Percentiles rank a stretch among this genome's conserved stretches.
phyloP scores from a whole-genome alignment of 2,888 invertebrate genomes.

The Athalia rosae region DNA sequence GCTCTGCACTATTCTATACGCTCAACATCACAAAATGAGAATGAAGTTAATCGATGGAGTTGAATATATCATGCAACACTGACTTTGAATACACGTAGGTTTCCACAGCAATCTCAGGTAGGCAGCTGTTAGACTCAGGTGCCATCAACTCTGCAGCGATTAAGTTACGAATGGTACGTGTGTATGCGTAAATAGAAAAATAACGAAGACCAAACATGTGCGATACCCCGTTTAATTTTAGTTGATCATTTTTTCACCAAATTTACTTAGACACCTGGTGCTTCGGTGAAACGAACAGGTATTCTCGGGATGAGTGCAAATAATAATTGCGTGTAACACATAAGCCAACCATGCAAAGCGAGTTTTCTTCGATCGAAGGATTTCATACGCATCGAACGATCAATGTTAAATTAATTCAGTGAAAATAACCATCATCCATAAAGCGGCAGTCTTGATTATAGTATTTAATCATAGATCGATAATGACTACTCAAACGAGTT shows the following conservation, averaged over 20 bases:
- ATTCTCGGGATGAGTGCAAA: neutral
- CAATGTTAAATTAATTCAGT: neutral
- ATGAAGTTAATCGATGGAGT: constrained; percentile 45
- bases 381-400: neutral
- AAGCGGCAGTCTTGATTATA: too few relatives aligned
- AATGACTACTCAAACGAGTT: too few relatives aligned
- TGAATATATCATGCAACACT: constrained; percentile 34
- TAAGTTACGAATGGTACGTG: too few relatives aligned
- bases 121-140: neutral
- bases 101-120: neutral
- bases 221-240: too few relatives aligned
- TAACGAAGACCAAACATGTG: neutral
- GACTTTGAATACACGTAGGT: neutral
- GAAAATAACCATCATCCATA: neutral
- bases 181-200: too few relatives aligned
- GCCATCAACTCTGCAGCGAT: too few relatives aligned
- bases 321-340: neutral
- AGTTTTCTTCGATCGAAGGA: neutral
- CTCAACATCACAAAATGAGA: constrained; percentile 42
- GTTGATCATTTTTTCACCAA: too few relatives aligned
- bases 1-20: constrained; percentile 52
- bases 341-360: constrained; percentile 9
- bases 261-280: too few relatives aligned
- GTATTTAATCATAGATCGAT: too few relatives aligned
- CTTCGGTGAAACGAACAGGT: too few relatives aligned